Evolutionary conservation across 2,797 vertebrate genomes (phyloP).

Genomic region (Clarias laeviceps): DNA sequence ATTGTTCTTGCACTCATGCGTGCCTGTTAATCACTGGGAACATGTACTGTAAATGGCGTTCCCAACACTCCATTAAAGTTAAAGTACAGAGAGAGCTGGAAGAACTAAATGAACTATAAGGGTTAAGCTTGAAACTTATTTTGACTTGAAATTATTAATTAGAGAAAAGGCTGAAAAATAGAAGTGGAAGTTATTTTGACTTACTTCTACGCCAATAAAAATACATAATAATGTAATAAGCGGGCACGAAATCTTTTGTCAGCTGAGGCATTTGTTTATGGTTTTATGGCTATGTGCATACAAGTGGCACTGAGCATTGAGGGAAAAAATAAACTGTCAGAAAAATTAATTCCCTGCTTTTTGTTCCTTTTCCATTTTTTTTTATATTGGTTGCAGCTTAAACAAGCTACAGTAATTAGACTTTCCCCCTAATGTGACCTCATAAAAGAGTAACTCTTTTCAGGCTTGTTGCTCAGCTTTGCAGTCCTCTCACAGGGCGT

Average conservation of each 20-base stretch:
- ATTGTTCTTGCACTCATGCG: no score
- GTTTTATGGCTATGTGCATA: neutral
- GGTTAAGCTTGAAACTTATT: neutral
- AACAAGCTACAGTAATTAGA: no score
- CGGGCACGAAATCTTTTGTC: neutral
- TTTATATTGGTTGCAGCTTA: no score
- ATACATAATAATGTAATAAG: neutral
- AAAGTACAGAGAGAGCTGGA: neutral
- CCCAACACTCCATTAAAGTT: neutral
- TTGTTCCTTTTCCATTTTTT: no score
- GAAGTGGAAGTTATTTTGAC: neutral
- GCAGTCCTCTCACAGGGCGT: no score
- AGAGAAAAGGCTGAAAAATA: neutral
- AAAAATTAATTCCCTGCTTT: no score
- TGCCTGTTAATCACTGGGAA: neutral
- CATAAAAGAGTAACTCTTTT: no score
- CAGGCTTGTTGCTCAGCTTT: no score
- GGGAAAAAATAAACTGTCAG: no score
- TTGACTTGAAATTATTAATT: neutral
- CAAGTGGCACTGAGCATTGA: neutral
- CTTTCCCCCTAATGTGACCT: no score
- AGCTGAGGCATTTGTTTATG: neutral
- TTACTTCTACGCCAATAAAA: neutral
- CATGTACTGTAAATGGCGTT: neutral
- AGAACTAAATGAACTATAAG: neutral